phyloP scores from a whole-genome alignment of 2,113 vertebrate species.

The Acanthochromis polyacanthus region DNA sequence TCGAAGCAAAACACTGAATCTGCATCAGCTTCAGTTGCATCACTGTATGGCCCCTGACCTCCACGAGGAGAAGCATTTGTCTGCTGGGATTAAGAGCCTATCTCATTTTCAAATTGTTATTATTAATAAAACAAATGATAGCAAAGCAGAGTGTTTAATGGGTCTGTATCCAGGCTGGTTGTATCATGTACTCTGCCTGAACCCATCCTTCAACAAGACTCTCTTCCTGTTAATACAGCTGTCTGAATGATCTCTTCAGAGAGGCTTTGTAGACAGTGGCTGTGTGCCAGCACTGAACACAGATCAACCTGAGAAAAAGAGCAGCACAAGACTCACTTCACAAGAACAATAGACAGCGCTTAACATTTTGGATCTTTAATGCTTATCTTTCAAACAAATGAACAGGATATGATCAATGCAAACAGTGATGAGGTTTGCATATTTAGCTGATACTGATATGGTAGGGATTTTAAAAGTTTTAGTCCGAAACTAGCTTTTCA shows the following conservation, averaged over 20 bases:
- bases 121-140: conserved; percentile 30
- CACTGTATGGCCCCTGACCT: neutral
- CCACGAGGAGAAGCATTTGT: neutral
- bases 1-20: neutral
- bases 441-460: neutral
- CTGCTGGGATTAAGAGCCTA: conserved; percentile 15
- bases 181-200: conserved; percentile 50
- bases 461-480: neutral
- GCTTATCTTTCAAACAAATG: neutral
- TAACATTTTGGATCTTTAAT: neutral
- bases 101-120: conserved; percentile 39
- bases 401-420: neutral
- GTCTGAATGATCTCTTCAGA: conserved; percentile 42
- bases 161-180: conserved; percentile 2
- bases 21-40: neutral
- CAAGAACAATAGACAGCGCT: conserved; percentile 3
- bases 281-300: conserved; percentile 14
- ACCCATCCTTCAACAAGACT: conserved; percentile 40
- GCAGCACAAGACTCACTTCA: neutral
- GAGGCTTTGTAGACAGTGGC: conserved; percentile 35
- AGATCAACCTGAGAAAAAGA: conserved; percentile 34
- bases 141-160: conserved; percentile 47
- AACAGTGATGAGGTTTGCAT: neutral
- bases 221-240: conserved; percentile 67
- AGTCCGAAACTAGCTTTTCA: neutral